Evolutionary conservation across 1,140 invertebrate species (phyloP).

Genomic region (Drosophila tani): DNA sequence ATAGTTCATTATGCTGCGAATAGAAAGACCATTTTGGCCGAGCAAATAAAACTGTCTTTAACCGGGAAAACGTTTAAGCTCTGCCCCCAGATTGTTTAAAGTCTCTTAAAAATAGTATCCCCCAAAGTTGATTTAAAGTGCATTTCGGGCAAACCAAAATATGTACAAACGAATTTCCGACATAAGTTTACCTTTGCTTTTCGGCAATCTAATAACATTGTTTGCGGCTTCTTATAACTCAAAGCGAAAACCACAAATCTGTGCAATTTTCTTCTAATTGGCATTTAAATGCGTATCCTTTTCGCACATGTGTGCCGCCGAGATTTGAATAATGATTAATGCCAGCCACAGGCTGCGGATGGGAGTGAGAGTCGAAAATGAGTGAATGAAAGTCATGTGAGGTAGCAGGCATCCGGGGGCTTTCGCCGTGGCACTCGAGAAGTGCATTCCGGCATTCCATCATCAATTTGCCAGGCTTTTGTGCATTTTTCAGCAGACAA

Average conservation of each 20-base stretch:
- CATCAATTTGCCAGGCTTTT: constrained; percentile 66
- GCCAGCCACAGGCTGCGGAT: neutral
- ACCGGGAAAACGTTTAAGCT: constrained; percentile 4
- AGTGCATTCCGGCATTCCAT: constrained; percentile 65
- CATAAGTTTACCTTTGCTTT: constrained; percentile 21
- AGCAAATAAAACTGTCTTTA: constrained; percentile 15
- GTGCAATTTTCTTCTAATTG: constrained; percentile 60
- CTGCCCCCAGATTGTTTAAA: neutral
- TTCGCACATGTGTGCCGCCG: constrained; percentile 21
- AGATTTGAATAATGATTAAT: constrained; percentile 71
- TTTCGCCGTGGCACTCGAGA: constrained; percentile 38
- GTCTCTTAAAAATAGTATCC: neutral
- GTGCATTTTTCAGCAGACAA: constrained; percentile 56
- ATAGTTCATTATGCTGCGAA: constrained; percentile 59
- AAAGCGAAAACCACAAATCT: constrained; percentile 48
- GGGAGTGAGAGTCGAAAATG: neutral
- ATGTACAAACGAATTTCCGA: constrained; percentile 9
- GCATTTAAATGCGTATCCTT: constrained; percentile 54
- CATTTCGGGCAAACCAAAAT: constrained; percentile 30
- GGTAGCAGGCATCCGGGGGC: constrained; percentile 40
- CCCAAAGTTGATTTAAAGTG: constrained; percentile 9
- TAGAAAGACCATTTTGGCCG: constrained; percentile 4
- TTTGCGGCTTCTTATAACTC: constrained; percentile 55
- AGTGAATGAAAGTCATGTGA: constrained; percentile 6
- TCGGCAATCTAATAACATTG: constrained; percentile 47